These are phyloP conservation scores for Sisyra nigra DNA, from an alignment of 2,888 invertebrate species.

Conservation along the genomic window DNA sequence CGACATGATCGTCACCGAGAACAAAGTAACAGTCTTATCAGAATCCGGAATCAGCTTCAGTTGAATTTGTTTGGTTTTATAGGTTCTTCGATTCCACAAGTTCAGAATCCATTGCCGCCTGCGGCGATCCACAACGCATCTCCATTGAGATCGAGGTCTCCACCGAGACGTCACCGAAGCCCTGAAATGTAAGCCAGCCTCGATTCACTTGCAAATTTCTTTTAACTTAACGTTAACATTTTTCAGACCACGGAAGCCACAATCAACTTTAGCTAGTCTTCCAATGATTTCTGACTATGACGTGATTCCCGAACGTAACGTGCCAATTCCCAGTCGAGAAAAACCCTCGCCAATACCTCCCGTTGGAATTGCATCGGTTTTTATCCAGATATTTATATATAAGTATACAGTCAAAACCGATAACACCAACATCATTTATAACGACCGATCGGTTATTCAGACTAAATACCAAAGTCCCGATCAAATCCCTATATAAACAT, in stretches of 20 bases:
- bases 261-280: constrained; percentile 54
- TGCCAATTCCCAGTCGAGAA: constrained; percentile 5
- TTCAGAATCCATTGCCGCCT: no score
- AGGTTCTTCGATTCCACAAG: no score
- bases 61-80: not conserved
- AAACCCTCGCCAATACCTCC: constrained; percentile 1
- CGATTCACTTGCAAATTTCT: not conserved
- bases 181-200: no score
- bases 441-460: no score
- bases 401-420: no score
- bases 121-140: no score
- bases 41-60: constrained; percentile 18
- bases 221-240: not conserved
- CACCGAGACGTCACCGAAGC: no score
- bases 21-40: not conserved
- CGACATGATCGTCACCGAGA: constrained; percentile 17
- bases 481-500: no score
- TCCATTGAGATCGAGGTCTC: no score
- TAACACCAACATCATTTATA: no score
- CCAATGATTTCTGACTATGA: constrained; percentile 11
- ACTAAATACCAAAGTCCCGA: no score
- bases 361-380: constrained; percentile 14
- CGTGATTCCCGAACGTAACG: constrained; percentile 31
- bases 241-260: constrained; percentile 42
- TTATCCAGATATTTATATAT: no score